Evolutionary conservation across 1,140 invertebrate species (phyloP).

Genomic region (Cherax destructor): DNA sequence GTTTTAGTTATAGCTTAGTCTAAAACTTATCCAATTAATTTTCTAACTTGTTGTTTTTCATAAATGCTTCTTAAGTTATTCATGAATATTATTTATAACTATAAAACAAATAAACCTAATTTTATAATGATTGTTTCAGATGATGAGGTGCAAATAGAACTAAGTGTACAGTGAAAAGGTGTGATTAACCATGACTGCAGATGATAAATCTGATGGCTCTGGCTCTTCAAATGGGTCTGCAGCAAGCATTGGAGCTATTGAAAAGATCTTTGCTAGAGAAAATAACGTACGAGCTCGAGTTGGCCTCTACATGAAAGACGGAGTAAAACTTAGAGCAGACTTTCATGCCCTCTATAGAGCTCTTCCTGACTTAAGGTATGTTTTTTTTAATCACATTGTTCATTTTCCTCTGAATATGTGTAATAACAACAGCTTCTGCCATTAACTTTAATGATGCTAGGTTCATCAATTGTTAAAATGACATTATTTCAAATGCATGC

Average conservation of each 20-base stretch:
- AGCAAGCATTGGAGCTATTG: conserved; percentile 47
- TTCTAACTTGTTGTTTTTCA: too few relatives aligned
- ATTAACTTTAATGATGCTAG: background rate
- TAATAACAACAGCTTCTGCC: background rate
- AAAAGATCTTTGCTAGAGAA: conserved; percentile 45
- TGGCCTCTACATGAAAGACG: conserved; percentile 68
- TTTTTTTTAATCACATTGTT: background rate
- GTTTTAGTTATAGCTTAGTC: too few relatives aligned
- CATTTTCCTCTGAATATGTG: background rate
- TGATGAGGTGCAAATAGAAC: background rate
- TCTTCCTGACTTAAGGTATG: conserved; percentile 59
- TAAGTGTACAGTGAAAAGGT: background rate
- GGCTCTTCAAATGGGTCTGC: conserved; percentile 63
- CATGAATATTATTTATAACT: too few relatives aligned
- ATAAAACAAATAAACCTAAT: too few relatives aligned
- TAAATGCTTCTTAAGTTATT: too few relatives aligned
- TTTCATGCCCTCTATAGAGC: conserved; percentile 68
- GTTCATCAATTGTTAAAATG: background rate
- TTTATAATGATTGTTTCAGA: background rate
- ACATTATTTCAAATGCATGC: background rate
- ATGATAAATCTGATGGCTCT: conserved; percentile 68
- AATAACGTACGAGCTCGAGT: conserved; percentile 68
- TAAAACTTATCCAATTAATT: too few relatives aligned
- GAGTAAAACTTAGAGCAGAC: conserved; percentile 56
- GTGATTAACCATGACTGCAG: conserved; percentile 55